Evolutionary conservation across 2,888 invertebrate species (phyloP), one percentile per base, ranked within the genome.

Genomic region (Flexamia atlantica): DNA sequence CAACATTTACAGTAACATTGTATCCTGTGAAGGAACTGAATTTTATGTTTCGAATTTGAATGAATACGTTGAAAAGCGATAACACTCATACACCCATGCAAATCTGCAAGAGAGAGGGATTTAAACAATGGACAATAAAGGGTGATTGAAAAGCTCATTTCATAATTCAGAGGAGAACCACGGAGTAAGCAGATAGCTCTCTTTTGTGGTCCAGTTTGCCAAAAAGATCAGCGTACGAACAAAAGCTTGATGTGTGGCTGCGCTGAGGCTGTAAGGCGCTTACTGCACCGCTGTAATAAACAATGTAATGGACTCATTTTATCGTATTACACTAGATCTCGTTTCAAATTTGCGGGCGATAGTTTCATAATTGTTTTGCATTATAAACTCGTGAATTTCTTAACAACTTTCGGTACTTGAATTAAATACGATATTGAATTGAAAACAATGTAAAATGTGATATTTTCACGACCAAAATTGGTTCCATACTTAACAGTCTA

Each of bases 171-270:
- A 46, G 20, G 23, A 46, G 74, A 74, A 74, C 42, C 36, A 42
- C 74, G 36, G 42, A 76, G 76, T 76, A 76, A 76, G 76, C 40
- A 76, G 76, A 76, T 76, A 12, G 42, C 32, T 76, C 36, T 46
- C 76, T 42, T 76, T 76, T 76, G 76, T 76, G 40, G 76, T 23
- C 76, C 76, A 76, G 76, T 76, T 76, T 76, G 76, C 76, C 46
- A 23, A 76, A 76, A 76, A 76, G 76, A 76, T 76, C 42, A 76
- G 53, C 53, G 5, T 7, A 9, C n/a, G 76, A 76, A 76, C 76
- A 76, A 76, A 50, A 76, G 50, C 46, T 4, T 4, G n/a, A 68
- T 30, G 20, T 68, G 30, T 30, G 68, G 36, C 36, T 36, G 5
- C 9, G 36, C 9, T n/a, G n/a, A 36, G 9, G 36, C 36, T 50